Conservation (phyloP, 2,113 vertebrate species). For the Emydocephalus ijimae region DNA sequence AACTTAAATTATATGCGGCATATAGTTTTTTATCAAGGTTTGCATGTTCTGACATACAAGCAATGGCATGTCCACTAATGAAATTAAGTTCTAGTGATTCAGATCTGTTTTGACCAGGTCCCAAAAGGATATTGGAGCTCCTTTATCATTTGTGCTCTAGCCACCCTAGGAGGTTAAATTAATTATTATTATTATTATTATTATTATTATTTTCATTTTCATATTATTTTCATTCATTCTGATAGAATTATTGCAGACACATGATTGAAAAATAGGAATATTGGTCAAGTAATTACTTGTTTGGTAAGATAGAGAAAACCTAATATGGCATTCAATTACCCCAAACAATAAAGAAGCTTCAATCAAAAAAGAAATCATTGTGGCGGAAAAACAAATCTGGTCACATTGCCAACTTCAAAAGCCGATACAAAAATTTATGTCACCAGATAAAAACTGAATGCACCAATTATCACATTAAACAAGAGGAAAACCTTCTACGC, state of each 20-base stretch:
- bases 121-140: background rate
- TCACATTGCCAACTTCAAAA: no score
- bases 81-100: background rate
- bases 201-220: background rate
- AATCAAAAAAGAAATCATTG: no score
- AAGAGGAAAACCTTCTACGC: no score
- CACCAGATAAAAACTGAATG: no score
- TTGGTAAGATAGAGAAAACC: background rate
- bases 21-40: background rate
- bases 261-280: background rate
- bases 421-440: no score
- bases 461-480: no score
- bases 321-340: background rate
- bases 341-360: no score
- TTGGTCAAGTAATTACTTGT: background rate
- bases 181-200: background rate
- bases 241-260: background rate
- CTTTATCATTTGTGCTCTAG: background rate
- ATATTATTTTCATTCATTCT: background rate
- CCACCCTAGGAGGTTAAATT: background rate
- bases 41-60: background rate
- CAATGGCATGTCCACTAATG: constrained; percentile 11
- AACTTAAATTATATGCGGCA: background rate
- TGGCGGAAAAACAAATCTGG: no score
- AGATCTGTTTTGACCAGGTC: background rate